Evolutionary conservation across 2,888 invertebrate species (phyloP).

Genomic region (Ashinkailepas kermadecensis): DNA sequence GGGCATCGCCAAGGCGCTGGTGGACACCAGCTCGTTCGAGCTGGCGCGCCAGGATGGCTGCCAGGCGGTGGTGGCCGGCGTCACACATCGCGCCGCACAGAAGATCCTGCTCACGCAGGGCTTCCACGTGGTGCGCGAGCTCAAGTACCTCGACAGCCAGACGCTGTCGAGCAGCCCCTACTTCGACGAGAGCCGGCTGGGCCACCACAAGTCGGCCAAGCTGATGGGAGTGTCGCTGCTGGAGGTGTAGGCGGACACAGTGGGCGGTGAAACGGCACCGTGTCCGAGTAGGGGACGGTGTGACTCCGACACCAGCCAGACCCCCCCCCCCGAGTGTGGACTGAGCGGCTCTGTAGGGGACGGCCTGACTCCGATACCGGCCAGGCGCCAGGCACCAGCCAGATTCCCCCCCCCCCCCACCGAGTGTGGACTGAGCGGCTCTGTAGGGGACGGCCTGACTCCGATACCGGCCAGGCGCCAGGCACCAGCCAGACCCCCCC

Average conservation of each 20-base stretch:
- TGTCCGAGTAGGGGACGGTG: too few species aligned
- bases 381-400: too few species aligned
- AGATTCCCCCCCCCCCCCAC: too few species aligned
- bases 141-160: background rate
- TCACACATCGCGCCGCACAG: constrained; percentile 14
- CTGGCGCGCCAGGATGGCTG: constrained; percentile 9
- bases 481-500: too few species aligned
- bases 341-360: too few species aligned
- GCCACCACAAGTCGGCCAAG: constrained; percentile 18
- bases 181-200: background rate
- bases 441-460: too few species aligned
- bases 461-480: too few species aligned
- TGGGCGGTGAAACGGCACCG: too few species aligned
- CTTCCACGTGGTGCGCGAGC: constrained; percentile 11
- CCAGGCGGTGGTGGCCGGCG: constrained; percentile 17
- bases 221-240: background rate
- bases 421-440: too few species aligned
- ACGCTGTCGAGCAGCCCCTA: background rate
- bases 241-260: background rate
- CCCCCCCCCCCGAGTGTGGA: too few species aligned
- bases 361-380: too few species aligned
- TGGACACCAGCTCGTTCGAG: background rate
- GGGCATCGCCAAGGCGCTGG: constrained; percentile 20
- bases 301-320: too few species aligned
- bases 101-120: constrained; percentile 9